Base-by-base conservation (phyloP, 2,888 invertebrate genomes). In the Ypsolopha sequella region DNA sequence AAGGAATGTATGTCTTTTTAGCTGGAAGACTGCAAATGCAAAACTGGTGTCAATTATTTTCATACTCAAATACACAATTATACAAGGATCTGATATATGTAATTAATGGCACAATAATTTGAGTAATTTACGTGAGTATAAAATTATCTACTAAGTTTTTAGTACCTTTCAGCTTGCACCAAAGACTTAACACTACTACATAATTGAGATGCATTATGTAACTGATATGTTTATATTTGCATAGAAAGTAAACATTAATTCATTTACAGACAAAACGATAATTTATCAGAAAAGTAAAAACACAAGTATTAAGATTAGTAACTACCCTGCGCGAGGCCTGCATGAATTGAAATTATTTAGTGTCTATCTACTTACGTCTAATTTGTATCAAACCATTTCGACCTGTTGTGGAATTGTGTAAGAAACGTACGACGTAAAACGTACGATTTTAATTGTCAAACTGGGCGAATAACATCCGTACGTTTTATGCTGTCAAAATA, bases 21-120 rank as follows among this genome's bases (percentile, higher is more conserved):
- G 9, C n/a, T 48, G 44, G 44, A 38, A 44, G 45, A 51, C 44
- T 8, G 10, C 44, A 51, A 45, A 45, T 45, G 44, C 43, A 41
- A 43, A 11, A 35, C 36, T 45, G 39, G 49, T 39, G 34, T 49
- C n/a, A 11, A 45, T 34, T 36, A 35, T n/a, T 24, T 14, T 38
- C 24, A 41, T 33, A 47, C 46, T 24, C 51, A 53, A 52, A 51
- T 54, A 50, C 44, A 51, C 55, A 61, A 45, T 54, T 53, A 52
- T 51, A 56, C 45, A 55, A 56, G 51, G 53, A 56, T 57, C 57
- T 54, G 58, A 59, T 59, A 61, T 9, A 24, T 51, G 24, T 54
- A 65, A 24, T 24, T 24, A 24, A 73, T 73, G 72, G 73, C 73
- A 73, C 73, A 65, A 68, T 59, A 61, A 63, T 63, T 64, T 60